These are phyloP conservation scores for Dolichopus griseipennis DNA, from an alignment of 2,888 invertebrate genomes.

Conservation along the genomic window DNA sequence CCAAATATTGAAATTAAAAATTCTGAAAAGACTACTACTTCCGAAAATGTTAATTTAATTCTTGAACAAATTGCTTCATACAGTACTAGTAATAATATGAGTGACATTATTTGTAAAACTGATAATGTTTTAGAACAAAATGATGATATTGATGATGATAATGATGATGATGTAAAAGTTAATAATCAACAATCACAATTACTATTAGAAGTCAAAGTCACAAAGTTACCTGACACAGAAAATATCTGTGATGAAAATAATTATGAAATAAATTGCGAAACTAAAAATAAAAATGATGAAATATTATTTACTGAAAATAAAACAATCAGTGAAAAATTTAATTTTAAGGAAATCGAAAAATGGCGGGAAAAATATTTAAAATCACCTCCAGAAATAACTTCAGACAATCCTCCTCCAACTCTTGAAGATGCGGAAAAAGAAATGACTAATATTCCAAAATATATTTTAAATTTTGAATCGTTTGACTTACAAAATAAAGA, in stretches of 20 bases:
- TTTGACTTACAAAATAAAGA: not conserved
- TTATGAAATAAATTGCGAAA: not conserved
- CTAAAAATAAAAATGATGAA: not conserved
- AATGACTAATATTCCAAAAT: not conserved
- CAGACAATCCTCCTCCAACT: not conserved
- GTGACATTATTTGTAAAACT: not conserved
- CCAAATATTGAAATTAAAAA: not conserved
- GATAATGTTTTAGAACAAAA: not conserved
- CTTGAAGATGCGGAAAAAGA: not conserved
- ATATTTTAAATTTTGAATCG: not conserved
- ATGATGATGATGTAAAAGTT: too few species aligned
- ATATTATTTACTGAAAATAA: not conserved
- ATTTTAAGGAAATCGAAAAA: not conserved
- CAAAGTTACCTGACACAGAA: constrained; percentile 3
- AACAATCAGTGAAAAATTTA: not conserved
- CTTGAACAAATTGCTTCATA: constrained; percentile 3
- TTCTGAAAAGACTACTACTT: not conserved
- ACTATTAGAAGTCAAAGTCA: not conserved
- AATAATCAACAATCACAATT: not conserved
- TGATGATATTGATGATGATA: not conserved
- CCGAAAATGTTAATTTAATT: constrained; percentile 2
- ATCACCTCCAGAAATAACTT: not conserved
- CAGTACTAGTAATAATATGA: not conserved
- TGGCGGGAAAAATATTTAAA: constrained; percentile 1
- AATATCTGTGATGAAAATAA: constrained; percentile 4